Base-by-base conservation (phyloP, 1,140 invertebrate genomes). In the Neoseiulus cucumeris region DNA sequence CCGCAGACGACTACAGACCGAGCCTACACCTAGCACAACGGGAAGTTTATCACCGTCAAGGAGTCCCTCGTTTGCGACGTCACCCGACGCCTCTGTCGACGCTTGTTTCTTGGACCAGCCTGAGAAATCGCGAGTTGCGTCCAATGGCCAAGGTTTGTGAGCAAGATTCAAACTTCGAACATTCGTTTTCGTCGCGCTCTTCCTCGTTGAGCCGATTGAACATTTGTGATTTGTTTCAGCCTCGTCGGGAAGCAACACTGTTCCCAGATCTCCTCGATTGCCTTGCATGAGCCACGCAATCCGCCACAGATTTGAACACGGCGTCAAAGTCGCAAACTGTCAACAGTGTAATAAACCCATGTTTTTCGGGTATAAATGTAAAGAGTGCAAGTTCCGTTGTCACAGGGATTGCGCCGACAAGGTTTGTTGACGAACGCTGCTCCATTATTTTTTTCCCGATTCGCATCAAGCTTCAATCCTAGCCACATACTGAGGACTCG, bases 341-440 rank as follows among this genome's bases (percentile, higher is more conserved):
- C 86, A 90, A 75, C 85, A 85, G 72, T 96, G 91, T 76, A 84
- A 87, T 67, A 90, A 91, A 74, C 87, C 87, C 75, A 90, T 95
- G 80, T 85, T 91, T 72, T 84, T 89, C 73, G 88, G 86, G 47
- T 80, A 89, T 64, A 91, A 89, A 75, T 96, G 92, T 76, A 92
- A 86, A 75, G 88, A 93, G 74, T 96, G 91, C 81, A 94, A 93
- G 79, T 95, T 89, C 77, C 89, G 89, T 72, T 95, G 90, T 77
- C 87, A 89, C 75, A 82, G 85, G 72, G 88, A 93, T 72, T 96
- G 92, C 76, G 86, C 87, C 72, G 82, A 82, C 29, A 90, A 89
- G 80, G 91, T 59, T 59, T 25, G 51, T 59, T n/a, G n/a, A 44
- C 42, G 42, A 44, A 12, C 12, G 12, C 42, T 44, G 45, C 28